These are phyloP conservation scores for Rhopilema esculentum DNA, from an alignment of 30 jellyfish, hydroid and myxozoan species.

Conservation along the genomic window DNA sequence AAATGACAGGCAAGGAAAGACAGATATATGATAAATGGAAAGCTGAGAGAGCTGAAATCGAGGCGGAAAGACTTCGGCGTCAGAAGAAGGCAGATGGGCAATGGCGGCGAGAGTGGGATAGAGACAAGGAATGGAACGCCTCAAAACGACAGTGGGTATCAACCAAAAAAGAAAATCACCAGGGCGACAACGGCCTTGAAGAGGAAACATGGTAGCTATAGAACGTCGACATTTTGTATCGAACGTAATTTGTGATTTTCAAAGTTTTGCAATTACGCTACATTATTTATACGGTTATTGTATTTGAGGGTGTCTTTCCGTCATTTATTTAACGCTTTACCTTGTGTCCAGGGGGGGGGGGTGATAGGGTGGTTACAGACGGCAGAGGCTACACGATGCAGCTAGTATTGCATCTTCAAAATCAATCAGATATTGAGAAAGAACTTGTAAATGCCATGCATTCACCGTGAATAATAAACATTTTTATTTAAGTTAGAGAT, in stretches of 20 bases:
- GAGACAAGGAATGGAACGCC: conserved; percentile 23
- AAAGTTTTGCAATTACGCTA: neutral
- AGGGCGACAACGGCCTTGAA: neutral
- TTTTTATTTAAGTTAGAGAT: too few relatives aligned
- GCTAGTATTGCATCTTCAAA: too few relatives aligned
- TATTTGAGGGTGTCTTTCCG: too few relatives aligned
- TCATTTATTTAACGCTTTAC: too few relatives aligned
- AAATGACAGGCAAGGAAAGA: conserved; percentile 26
- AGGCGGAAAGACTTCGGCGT: conserved; percentile 26
- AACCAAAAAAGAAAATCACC: neutral
- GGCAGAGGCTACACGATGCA: too few relatives aligned
- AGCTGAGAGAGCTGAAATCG: conserved; percentile 29
- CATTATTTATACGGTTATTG: neutral
- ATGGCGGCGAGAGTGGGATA: conserved; percentile 51
- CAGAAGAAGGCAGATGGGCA: conserved; percentile 24
- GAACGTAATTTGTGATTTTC: neutral
- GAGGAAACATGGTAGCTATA: neutral
- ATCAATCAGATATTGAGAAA: too few relatives aligned
- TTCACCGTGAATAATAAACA: too few relatives aligned
- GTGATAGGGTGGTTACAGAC: too few relatives aligned
- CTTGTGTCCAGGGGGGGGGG: too few relatives aligned
- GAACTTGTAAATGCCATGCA: too few relatives aligned
- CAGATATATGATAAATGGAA: conserved; percentile 16
- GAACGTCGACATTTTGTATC: neutral
- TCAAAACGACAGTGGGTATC: conserved; percentile 18